These are phyloP conservation scores for Mycalesis mineus DNA, from an alignment of 2,888 invertebrate species.

Conservation along the genomic window DNA sequence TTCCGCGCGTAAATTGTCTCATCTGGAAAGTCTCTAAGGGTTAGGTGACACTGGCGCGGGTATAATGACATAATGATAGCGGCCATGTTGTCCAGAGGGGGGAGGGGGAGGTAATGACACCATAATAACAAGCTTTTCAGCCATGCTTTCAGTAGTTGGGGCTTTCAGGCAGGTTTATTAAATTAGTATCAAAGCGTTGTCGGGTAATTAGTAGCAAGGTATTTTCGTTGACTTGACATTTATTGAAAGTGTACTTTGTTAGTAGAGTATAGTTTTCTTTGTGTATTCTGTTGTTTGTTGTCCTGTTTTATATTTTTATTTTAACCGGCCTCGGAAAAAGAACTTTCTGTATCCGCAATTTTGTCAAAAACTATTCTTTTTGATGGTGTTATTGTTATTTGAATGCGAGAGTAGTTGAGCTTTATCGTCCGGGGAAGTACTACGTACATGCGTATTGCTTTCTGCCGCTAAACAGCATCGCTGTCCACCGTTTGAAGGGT, in stretches of 20 bases:
- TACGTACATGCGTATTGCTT: no score
- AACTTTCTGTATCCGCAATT: no score
- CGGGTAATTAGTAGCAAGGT: slow-evolving; percentile 16
- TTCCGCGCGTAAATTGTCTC: background rate
- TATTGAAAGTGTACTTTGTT: background rate
- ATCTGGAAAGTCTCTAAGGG: background rate
- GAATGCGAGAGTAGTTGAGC: no score
- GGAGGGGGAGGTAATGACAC: slow-evolving; percentile 48
- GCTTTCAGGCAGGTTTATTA: slow-evolving; percentile 36
- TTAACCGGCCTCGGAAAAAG: no score
- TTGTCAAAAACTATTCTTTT: no score
- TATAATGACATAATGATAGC: slow-evolving; percentile 50
- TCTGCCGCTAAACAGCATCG: no score
- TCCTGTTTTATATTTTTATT: background rate
- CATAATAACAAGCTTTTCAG: slow-evolving; percentile 43
- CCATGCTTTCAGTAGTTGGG: slow-evolving; percentile 27
- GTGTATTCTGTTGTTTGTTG: background rate
- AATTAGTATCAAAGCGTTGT: slow-evolving; percentile 19
- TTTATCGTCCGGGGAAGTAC: no score
- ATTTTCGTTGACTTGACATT: slow-evolving; percentile 3
- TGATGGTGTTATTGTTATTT: no score
- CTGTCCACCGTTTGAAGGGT: no score
- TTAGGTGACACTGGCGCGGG: slow-evolving; percentile 8
- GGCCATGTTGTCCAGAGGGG: slow-evolving; percentile 31
- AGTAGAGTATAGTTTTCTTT: background rate